Base-by-base conservation (phyloP, 2,113 vertebrate genomes). In the Trinectes maculatus region DNA sequence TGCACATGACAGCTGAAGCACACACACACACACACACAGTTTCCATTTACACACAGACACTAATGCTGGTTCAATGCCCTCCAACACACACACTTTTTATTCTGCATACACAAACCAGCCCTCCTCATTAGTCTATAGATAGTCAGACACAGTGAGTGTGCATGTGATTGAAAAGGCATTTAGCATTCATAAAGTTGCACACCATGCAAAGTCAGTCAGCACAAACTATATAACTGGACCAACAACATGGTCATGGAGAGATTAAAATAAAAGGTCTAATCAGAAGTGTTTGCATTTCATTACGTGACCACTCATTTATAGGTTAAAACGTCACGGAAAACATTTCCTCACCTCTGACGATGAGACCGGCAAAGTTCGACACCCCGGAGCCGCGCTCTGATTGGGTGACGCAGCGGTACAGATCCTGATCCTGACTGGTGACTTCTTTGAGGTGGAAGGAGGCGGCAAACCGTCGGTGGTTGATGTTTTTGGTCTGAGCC, bases 351-450 rank as follows among this genome's bases (percentile, higher is more conserved):
- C 98, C 98, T 98, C 95, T 93, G 77, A 99, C 97, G 52, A 99
- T 97, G 48, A 99, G 96, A 1, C 94, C 93, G 26, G 98, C 98
- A 68, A 98, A 99, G 90, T 99, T 99, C 29, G 97, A 99, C 47
- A 99, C 97, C 63, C 98, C 98, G 0, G 98, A 98, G 42, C 98
- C 98, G 37, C 95, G 93, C 51, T 98, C 96, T 36, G 98, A 99
- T 53, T 98, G 98, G 74, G 97, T 99, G 76, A 99, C 96, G 21
- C 98, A 99, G 71, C 98, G 96, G 65, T 99, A 99, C 69, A 96
- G 91, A 87, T 99, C 98, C 74, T 98, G 96, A 77, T 98, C 97
- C 0, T 94, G 94, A 92, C 93, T 96, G 46, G 93, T 96, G 82
- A 99, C 96, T 81, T 98, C 96, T 61, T 95, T 95, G 75, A 99